Percentiles rank a stretch among this genome's conserved stretches.
Conservation (phyloP, 2,888 invertebrate genomes). For the Lapara coniferarum region DNA sequence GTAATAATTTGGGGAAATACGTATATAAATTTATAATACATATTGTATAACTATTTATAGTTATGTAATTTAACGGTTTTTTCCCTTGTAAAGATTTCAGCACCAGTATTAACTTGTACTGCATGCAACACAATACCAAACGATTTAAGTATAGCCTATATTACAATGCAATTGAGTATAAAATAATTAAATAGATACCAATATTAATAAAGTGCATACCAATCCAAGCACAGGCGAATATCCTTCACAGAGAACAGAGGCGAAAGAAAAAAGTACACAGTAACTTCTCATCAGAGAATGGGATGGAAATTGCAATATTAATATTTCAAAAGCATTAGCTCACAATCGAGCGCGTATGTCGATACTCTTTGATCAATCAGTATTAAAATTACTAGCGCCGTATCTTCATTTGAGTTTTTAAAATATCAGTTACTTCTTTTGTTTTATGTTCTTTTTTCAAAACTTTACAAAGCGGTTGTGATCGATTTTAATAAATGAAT, state of each 20-base stretch:
- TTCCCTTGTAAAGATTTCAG: too few relatives aligned
- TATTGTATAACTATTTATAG: too few relatives aligned
- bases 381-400: slow-evolving; percentile 21
- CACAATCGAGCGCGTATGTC: slow-evolving; percentile 27
- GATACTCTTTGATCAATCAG: slow-evolving; percentile 35
- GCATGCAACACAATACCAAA: neutral
- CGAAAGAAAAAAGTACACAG: slow-evolving; percentile 31
- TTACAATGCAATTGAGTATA: too few relatives aligned
- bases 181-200: too few relatives aligned
- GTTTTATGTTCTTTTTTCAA: neutral
- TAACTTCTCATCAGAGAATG: slow-evolving; percentile 32
- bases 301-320: slow-evolving; percentile 39
- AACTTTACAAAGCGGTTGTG: neutral
- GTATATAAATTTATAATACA: neutral
- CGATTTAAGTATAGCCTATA: neutral
- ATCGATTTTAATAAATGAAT: too few relatives aligned
- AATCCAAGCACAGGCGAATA: slow-evolving; percentile 2
- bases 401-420: slow-evolving; percentile 1
- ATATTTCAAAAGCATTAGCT: slow-evolving; percentile 37
- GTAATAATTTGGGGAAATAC: neutral
- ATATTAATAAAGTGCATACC: neutral
- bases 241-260: slow-evolving; percentile 24
- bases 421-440: neutral
- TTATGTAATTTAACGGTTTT: too few relatives aligned
- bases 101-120: neutral